Base-by-base conservation (phyloP, 2,113 vertebrate genomes). In the Suricata suricatta region DNA sequence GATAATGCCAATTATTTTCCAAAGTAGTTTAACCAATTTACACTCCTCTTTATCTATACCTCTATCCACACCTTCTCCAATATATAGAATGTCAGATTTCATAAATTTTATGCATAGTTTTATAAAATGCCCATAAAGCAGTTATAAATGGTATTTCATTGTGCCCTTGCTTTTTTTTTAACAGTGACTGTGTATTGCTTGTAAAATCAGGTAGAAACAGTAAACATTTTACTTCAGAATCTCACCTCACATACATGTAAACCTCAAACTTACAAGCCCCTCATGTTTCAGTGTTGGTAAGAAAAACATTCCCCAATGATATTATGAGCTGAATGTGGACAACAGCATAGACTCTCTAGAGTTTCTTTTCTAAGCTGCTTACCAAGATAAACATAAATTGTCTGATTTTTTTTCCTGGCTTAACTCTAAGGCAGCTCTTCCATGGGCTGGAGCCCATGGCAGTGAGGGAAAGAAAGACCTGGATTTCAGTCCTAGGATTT, bases 331-430 rank as follows among this genome's bases (percentile, higher is more conserved):
- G 47, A 92, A 89, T 68, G 27, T 54, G 35, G 25, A n/a, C 50
- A 31, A 90, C 88, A 47, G 33, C 76, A 77, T 7, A 85, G 12
- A 44, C 23, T n/a, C 12, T 17, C 33, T 72, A 84, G 81, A 90
- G 47, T 25, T 91, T 52, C 63, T 89, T 97, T 95, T 52, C 44
- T 88, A 93, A 91, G 64, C n/a, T 94, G 38, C 68, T 93, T 79
- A 63, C n/a, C 27, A 41, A 95, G 76, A 76, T 33, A 97, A 94
- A 72, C 38, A 84, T 66, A 85, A 31, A 41, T 44, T 76, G 54
- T n/a, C 33, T 41, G 50, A 25, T 71, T 38, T 50, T 57, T 41
- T 13, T 89, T 92, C 25, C 5, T 52, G 81, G 41, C 57, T 88
- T 13, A 69, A 69, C 15, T 89, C n/a, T 85, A 44, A 91, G 95